A percentile compares a stretch with the other conserved stretches of the same genome.
Evolutionary conservation across 2,888 invertebrate species (phyloP).

Genomic region (Drosophila melanocephala): DNA sequence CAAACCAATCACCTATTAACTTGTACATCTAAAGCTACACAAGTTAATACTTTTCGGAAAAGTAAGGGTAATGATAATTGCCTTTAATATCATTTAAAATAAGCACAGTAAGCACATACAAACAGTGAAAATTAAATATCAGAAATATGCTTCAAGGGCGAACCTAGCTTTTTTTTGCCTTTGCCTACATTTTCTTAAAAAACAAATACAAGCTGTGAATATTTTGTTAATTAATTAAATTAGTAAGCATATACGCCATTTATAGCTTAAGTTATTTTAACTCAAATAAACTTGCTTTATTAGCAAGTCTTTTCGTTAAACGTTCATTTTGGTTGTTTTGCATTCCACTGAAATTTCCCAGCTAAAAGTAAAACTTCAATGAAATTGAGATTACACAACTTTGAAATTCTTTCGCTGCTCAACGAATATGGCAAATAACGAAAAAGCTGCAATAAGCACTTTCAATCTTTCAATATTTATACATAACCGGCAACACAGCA

Average conservation of each 20-base stretch:
- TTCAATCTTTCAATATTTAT: slow-evolving; percentile 42
- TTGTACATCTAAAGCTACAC: not conserved
- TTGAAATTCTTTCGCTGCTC: slow-evolving; percentile 45
- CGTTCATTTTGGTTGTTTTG: slow-evolving; percentile 3
- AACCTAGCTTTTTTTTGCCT: not conserved
- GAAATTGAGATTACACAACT: slow-evolving; percentile 52
- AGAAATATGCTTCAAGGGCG: not conserved
- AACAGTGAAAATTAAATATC: not conserved
- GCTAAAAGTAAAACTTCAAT: slow-evolving; percentile 39
- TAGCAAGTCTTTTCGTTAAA: not conserved
- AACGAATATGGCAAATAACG: slow-evolving; percentile 28
- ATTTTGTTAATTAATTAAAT: not conserved
- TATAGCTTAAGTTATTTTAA: not conserved
- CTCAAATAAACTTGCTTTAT: not conserved
- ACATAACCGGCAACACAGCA: slow-evolving; percentile 22
- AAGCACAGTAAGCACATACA: not conserved
- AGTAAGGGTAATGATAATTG: not conserved
- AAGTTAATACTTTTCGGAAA: not conserved
- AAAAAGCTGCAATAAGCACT: slow-evolving; percentile 59
- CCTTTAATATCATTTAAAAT: not conserved
- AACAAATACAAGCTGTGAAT: not conserved
- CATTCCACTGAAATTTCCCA: slow-evolving; percentile 16
- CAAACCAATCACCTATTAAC: not conserved
- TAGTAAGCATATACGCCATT: not conserved
- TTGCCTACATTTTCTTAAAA: not conserved